These are phyloP conservation scores for Acromyrmex echinatior DNA, from an alignment of 1,140 invertebrate species.

Conservation along the genomic window DNA sequence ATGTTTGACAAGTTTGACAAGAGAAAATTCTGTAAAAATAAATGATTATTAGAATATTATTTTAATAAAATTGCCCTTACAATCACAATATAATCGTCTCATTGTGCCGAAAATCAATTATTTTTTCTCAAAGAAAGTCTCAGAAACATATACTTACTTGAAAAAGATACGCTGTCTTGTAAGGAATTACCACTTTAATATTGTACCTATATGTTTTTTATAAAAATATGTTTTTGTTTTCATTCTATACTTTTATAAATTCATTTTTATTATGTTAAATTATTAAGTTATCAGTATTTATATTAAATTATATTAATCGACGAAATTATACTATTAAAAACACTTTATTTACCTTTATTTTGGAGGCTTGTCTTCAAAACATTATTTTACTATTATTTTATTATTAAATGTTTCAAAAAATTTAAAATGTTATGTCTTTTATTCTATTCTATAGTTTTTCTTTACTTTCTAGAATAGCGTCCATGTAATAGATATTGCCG, in stretches of 20 bases:
- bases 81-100: not conserved
- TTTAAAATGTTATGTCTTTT: no score
- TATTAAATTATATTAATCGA: no score
- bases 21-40: constrained; percentile 11
- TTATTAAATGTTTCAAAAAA: no score
- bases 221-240: not conserved
- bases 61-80: constrained; percentile 40
- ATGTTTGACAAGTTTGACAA: not conserved
- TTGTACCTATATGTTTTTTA: not conserved
- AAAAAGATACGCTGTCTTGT: not conserved
- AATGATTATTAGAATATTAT: constrained; percentile 10
- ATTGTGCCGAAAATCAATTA: not conserved
- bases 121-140: not conserved
- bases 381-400: no score
- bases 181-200: not conserved
- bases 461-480: no score
- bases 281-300: not conserved
- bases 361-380: no score
- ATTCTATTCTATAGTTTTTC: no score
- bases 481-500: no score
- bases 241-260: not conserved
- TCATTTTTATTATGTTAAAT: not conserved
- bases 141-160: not conserved
- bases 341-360: no score
- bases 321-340: no score